phyloP scores from a whole-genome alignment of 2,888 invertebrate species.

The Chloroclystis v-ata region DNA sequence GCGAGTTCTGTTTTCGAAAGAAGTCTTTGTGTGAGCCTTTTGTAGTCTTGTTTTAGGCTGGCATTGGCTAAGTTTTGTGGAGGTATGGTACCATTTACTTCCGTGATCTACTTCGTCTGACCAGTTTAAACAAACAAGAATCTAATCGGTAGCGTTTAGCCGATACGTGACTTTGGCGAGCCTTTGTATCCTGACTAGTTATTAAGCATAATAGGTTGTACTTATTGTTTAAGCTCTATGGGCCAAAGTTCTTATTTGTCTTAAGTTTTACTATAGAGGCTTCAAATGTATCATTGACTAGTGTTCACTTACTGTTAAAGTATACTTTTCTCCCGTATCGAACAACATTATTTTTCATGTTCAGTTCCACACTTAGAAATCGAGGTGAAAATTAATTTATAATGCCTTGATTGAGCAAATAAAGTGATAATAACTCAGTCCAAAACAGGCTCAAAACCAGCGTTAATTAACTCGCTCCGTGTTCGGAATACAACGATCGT shows the following conservation, averaged over 20 bases:
- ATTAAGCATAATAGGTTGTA: no score
- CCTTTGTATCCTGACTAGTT: slow-evolving; percentile 24
- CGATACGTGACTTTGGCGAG: slow-evolving; percentile 24
- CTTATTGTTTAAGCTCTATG: no score
- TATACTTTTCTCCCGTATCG: no score
- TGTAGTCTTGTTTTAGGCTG: neutral
- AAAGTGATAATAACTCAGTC: no score
- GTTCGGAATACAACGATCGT: slow-evolving; percentile 1
- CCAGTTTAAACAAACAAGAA: slow-evolving; percentile 34
- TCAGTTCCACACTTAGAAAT: neutral
- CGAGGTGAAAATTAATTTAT: neutral
- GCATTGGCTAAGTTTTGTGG: neutral
- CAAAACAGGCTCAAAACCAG: neutral
- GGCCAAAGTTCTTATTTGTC: no score
- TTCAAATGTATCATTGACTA: no score
- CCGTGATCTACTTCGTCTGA: slow-evolving; percentile 54
- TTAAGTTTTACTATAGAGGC: no score
- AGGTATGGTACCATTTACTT: slow-evolving; percentile 32
- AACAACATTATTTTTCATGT: no score
- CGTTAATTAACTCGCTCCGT: slow-evolving; percentile 2
- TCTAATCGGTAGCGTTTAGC: slow-evolving; percentile 26
- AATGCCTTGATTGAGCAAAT: no score
- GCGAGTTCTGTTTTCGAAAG: neutral
- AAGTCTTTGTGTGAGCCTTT: neutral
- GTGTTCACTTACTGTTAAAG: no score